Evolutionary conservation across 2,797 vertebrate species (phyloP).

Genomic region (Squalus acanthias): DNA sequence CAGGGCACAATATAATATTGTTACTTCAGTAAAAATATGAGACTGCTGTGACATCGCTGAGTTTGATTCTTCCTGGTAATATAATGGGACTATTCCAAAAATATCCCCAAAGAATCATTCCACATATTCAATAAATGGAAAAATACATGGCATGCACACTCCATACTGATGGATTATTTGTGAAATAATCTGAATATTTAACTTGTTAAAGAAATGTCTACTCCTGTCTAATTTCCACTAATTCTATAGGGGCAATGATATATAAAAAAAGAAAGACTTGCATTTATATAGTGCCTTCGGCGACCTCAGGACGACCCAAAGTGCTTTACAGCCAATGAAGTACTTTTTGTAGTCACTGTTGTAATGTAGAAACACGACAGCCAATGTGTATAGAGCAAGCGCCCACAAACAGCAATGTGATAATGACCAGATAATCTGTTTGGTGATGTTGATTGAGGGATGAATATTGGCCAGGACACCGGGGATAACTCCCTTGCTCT

Average conservation of each 20-base stretch:
- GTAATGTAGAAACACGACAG: too few species aligned
- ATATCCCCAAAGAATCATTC: not conserved
- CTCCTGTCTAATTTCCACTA: not conserved
- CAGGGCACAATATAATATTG: not conserved
- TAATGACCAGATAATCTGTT: too few species aligned
- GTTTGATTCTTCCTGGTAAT: not conserved
- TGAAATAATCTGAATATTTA: not conserved
- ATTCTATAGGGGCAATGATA: not conserved
- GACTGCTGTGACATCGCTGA: not conserved
- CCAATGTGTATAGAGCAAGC: too few species aligned
- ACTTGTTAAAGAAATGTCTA: not conserved
- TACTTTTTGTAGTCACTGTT: too few species aligned
- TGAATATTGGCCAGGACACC: too few species aligned
- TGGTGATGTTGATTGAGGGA: too few species aligned
- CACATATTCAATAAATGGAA: not conserved
- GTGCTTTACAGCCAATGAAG: too few species aligned
- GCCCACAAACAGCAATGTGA: too few species aligned
- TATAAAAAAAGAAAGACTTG: not conserved
- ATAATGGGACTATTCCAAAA: not conserved
- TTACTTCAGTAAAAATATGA: not conserved
- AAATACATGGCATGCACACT: not conserved
- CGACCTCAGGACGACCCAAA: too few species aligned
- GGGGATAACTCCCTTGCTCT: too few species aligned
- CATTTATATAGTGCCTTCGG: too few species aligned
- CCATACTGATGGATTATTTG: not conserved